Evolutionary conservation across 2,113 vertebrate genomes (phyloP), one percentile per base, ranked within the genome.

Genomic region (Argyrosomus japonicus): DNA sequence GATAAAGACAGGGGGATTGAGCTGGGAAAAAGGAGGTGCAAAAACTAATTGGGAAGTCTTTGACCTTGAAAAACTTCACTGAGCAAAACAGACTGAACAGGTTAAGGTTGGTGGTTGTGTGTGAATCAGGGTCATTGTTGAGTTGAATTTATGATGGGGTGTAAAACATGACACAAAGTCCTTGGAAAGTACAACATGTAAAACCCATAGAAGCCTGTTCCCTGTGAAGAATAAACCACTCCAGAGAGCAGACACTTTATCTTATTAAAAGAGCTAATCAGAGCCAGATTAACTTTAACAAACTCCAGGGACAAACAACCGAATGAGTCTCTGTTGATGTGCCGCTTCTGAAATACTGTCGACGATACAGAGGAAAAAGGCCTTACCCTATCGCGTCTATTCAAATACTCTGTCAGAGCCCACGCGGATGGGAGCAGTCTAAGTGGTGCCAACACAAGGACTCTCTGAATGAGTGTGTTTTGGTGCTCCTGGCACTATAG

Each of bases 61-160:
- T 87, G 86, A 94, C 92, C 90, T 94, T 91, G 85, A 76, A 79
- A 82, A 77, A 90, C 75, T 68, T 86, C 75, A 85, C 87, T 75
- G 67, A 67, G 63, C 61, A 83, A 83, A 75, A 85, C 63, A 45
- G 72, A 79, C 60, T 27, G 47, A 88, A 78, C 18, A 25, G 32
- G 68, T 79, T 73, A 56, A 68, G 54, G 36, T 4, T 23, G 29
- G 77, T 36, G 61, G 64, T 77, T 67, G 53, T 81, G 81, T 83
- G 73, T 82, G 90, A 82, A 81, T 81, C 75, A 84, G 87, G 87
- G 83, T 79, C 82, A 85, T 82, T 67, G 76, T 76, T 77, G 78
- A 90, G 51, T 56, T 62, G 71, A 88, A 93, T 91, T 89, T 93
- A 92, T 90, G 85, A 89, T n/a, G 53, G 60, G 53, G 76, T 88